These are phyloP conservation scores for Meleagris gallopavo DNA, from an alignment of 2,113 vertebrate species.

Conservation along the genomic window DNA sequence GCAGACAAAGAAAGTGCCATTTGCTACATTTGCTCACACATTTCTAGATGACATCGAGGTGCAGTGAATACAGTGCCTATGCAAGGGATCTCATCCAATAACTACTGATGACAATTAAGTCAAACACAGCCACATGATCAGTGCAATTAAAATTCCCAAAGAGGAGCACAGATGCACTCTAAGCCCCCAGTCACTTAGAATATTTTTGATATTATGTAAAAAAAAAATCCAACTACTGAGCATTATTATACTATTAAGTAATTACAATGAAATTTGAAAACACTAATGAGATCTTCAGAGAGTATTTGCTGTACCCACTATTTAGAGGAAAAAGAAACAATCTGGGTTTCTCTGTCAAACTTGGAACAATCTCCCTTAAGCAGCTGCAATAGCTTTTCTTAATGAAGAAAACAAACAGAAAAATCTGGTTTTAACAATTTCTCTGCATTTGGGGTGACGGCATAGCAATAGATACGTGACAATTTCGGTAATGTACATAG, in stretches of 20 bases:
- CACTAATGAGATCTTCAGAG: constrained; percentile 4
- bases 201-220: constrained; percentile 56
- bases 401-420: not conserved
- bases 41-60: not conserved
- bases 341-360: not conserved
- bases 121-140: constrained; percentile 40
- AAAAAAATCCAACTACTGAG: constrained; percentile 19
- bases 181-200: constrained; percentile 33
- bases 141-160: constrained; percentile 63
- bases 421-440: not conserved
- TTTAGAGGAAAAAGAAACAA: constrained; percentile 13
- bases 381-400: not conserved
- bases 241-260: constrained; percentile 56
- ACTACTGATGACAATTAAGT: constrained; percentile 41
- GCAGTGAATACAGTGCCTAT: not conserved
- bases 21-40: not conserved
- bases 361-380: constrained; percentile 7
- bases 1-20: constrained; percentile 12
- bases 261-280: constrained; percentile 61
- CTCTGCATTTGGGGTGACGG: not conserved
- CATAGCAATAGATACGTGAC: rapidly evolving
- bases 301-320: not conserved
- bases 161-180: constrained; percentile 36
- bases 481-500: not conserved
- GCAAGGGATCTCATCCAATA: not conserved